Evolutionary conservation across 2,888 invertebrate genomes (phyloP), one percentile per base, ranked within the genome.

Genomic region (Linnaemya tessellans): DNA sequence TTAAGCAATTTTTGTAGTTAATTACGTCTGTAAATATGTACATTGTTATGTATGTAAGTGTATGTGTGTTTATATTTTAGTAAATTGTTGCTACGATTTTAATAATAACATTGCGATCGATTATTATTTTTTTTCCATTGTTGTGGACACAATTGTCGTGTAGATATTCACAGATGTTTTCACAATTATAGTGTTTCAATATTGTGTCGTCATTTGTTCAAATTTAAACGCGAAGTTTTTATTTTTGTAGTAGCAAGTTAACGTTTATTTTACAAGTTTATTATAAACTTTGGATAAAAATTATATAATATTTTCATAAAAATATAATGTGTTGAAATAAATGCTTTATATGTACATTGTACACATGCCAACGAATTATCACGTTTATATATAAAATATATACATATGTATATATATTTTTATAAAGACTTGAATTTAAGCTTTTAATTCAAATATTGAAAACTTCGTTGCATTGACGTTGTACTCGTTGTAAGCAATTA

Each of bases 111-210:
- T 41, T 25, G 15, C 35, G 20, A 49, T 74, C n/a, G 15, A 41
- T 60, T 60, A 13, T 38, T n/a, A n/a, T 62, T 54, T 56, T 13
- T 35, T 35, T 35, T 35, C 35, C 38, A 15, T 70, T 78, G 13
- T 60, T 58, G 46, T 49, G 13, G 49, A 51, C 70, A 77, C 54
- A 77, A 65, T 43, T 73, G 58, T 65, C 65, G 64, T 84, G 84
- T 67, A 54, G 8, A 54, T 46, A 68, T 73, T 73, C 25, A 60
- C 84, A 80, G 73, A 64, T 80, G 80, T 84, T 74, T 79, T 79
- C 43, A 60, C 41, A 41, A 62, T 77, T 56, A 18, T 58, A 30
- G 35, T 43, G 9, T 64, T 25, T 43, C n/a, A 18, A 51, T 51
- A 51, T 1, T 38, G 1, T 60, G 10, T 30, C 35, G 35, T n/a